phyloP scores from a whole-genome alignment of 92 coral and sea anemone species.

The Palythoa grandis region DNA sequence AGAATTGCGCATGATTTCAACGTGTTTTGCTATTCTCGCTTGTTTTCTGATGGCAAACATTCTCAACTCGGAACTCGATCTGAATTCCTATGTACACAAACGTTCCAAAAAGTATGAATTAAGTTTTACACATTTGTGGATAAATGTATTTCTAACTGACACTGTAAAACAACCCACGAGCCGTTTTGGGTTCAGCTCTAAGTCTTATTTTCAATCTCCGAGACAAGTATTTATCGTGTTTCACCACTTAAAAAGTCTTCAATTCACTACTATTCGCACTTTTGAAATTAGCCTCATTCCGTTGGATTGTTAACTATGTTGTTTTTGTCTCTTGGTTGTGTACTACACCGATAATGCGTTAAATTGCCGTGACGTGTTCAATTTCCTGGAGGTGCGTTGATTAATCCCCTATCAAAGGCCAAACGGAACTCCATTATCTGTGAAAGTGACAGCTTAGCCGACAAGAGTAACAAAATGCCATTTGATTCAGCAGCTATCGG shows the following conservation, averaged over 20 bases:
- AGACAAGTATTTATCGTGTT: background rate
- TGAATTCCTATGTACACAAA: background rate
- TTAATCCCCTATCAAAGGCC: background rate
- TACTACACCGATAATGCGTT: background rate
- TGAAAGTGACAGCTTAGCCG: conserved; percentile 1
- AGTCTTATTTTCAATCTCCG: background rate
- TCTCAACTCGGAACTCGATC: background rate
- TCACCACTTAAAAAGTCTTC: background rate
- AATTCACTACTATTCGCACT: background rate
- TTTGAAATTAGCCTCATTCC: background rate
- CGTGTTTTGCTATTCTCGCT: background rate
- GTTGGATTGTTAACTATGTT: background rate
- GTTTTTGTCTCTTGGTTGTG: conserved; percentile 5
- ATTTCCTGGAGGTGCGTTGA: conserved; percentile 15
- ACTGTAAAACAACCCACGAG: background rate
- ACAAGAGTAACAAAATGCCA: conserved; percentile 5
- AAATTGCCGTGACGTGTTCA: conserved; percentile 1
- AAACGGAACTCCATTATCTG: conserved; percentile 29
- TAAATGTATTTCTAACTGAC: background rate
- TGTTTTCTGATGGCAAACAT: background rate
- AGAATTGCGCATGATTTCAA: background rate
- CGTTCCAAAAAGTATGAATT: background rate
- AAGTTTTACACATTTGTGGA: background rate
- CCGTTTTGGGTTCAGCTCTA: background rate
- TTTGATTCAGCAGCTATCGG: background rate